These are phyloP conservation scores for Tromatobia lineatoria DNA, from an alignment of 2,888 invertebrate genomes.

Conservation along the genomic window DNA sequence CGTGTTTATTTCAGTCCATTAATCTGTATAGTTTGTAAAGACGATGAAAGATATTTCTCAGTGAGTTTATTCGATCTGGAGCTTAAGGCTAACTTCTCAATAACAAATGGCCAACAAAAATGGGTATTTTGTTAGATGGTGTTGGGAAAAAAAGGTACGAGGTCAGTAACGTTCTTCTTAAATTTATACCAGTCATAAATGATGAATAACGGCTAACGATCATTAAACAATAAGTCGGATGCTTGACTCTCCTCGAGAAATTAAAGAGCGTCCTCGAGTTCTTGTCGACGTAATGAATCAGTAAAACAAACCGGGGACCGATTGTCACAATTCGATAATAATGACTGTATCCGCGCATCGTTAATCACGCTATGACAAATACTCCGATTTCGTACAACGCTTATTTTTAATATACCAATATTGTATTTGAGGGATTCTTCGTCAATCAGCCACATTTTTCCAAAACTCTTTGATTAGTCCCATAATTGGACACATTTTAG, in stretches of 20 bases:
- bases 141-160: not conserved
- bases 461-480: no score
- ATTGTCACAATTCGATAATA: conserved; percentile 5
- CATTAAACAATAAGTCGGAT: not conserved
- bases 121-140: not conserved
- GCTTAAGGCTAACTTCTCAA: no score
- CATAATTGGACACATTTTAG: no score
- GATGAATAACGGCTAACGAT: not conserved
- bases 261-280: not conserved
- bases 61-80: no score
- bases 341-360: conserved; percentile 1
- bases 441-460: no score
- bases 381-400: no score
- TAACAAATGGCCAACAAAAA: not conserved
- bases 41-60: no score
- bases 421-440: no score
- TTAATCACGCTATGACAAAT: not conserved
- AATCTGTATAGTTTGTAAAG: no score
- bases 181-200: not conserved
- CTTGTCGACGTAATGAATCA: not conserved
- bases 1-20: no score
- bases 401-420: no score
- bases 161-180: not conserved
- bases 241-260: not conserved
- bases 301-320: not conserved